Percentiles rank a stretch among this genome's conserved stretches.
Evolutionary conservation across 2,888 invertebrate genomes (phyloP).

Genomic region (Peribatodes rhomboidaria): DNA sequence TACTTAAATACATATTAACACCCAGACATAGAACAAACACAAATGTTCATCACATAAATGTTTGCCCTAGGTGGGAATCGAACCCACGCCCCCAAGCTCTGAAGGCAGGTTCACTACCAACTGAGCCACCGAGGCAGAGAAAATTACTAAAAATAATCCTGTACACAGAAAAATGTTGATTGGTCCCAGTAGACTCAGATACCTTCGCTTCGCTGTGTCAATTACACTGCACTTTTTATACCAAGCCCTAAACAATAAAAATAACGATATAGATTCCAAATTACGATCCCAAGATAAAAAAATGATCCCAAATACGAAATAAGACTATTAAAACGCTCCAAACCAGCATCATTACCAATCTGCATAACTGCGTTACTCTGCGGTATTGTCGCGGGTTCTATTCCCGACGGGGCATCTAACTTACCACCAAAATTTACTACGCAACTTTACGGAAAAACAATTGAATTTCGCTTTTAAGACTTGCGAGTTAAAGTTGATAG

Average conservation of each 20-base stretch:
- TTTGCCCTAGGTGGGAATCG: too few relatives aligned
- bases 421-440: conserved; percentile 34
- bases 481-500: conserved; percentile 18
- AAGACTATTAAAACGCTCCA: conserved; percentile 58
- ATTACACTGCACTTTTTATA: too few relatives aligned
- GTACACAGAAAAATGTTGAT: too few relatives aligned
- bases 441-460: not conserved
- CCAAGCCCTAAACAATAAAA: not conserved
- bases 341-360: conserved; percentile 74
- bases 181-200: too few relatives aligned
- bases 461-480: conserved; percentile 29
- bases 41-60: too few relatives aligned
- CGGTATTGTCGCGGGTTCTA: conserved; percentile 71
- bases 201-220: too few relatives aligned
- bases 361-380: conserved; percentile 79
- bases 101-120: too few relatives aligned
- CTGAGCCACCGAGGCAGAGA: too few relatives aligned
- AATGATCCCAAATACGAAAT: conserved; percentile 18
- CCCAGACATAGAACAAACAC: too few relatives aligned
- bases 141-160: too few relatives aligned
- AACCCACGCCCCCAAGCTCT: too few relatives aligned
- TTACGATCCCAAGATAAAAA: conserved; percentile 30
- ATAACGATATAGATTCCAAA: conserved; percentile 22
- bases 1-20: too few relatives aligned
- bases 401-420: conserved; percentile 60